Conservation (phyloP, 2,888 invertebrate genomes). For the Lapara coniferarum region DNA sequence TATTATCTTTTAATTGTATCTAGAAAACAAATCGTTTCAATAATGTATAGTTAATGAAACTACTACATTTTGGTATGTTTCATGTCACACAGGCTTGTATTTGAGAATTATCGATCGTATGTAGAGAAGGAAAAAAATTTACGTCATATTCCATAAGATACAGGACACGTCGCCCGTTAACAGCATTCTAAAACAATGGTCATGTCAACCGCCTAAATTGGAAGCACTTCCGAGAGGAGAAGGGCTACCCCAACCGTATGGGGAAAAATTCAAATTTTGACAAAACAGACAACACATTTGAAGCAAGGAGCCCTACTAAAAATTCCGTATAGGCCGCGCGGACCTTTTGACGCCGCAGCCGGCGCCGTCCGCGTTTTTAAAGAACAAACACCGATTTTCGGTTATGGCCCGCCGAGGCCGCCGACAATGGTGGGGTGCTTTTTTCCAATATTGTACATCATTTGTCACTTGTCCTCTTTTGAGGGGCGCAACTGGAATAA, state of each 20-base stretch:
- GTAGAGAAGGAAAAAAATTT: no score
- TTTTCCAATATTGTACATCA: conserved; percentile 75
- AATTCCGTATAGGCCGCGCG: conserved; percentile 10
- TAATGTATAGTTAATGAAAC: no score
- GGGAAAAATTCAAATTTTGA: no score
- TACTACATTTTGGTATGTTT: no score
- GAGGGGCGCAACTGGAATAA: conserved; percentile 63
- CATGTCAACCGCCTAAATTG: no score
- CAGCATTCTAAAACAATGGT: no score
- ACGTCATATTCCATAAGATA: no score
- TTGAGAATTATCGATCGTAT: no score
- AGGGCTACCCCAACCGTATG: no score
- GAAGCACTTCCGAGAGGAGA: no score
- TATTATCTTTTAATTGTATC: not conserved
- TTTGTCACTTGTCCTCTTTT: conserved; percentile 71
- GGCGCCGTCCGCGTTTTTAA: conserved; percentile 55
- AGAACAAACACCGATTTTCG: conserved; percentile 53
- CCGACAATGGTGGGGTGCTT: conserved; percentile 61
- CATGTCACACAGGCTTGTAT: no score
- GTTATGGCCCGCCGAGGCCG: conserved; percentile 50
- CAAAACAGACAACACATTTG: not conserved
- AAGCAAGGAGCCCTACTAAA: conserved; percentile 14
- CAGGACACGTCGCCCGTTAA: no score
- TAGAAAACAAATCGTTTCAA: not conserved
- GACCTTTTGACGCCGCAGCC: not conserved